Base-by-base conservation (phyloP, 2,113 vertebrate species). In the Ciconia stormi region DNA sequence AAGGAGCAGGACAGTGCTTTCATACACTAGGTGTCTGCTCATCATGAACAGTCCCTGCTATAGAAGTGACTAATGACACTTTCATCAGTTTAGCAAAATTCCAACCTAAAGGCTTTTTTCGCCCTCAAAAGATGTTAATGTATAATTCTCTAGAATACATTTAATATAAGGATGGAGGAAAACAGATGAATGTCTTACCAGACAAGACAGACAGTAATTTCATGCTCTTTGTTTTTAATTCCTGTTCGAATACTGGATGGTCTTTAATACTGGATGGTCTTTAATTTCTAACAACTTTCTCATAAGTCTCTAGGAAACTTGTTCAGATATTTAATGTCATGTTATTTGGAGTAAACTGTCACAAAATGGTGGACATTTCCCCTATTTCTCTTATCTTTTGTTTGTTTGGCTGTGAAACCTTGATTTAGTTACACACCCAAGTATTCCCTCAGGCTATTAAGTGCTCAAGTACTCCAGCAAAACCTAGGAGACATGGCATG, bases 331-430 rank as follows among this genome's bases (percentile, higher is more conserved):
- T 95, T 96, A 76, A 95, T 91, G 95, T 93, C 5, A 53, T 92
- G 98, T 95, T 95, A 91, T 96, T 96, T 96, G 80, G 71, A 96
- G 82, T 94, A 97, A 97, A 93, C 83, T 66, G 42, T 96, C 91
- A 94, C 62, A 84, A 96, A 97, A 94, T 92, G 67, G 94, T 96
- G 78, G 89, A 40, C 44, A 90, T 93, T 96, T 89, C 93, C 91
- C 55, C 76, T 93, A 40, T 91, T 61, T 70, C 47, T 82, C 87
- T 96, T 95, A 87, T 96, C 88, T 73, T 91, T 79, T 78, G 40
- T 79, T 97, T 63, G 69, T 91, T 96, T 97, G 90, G 87, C 93
- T 96, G 85, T 89, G 80, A 96, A 97, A 91, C 93, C 94, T 94
- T 93, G 73, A 88, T 93, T 96, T 96, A 95, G 76, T 95, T 94